Conservation (phyloP, 1,140 invertebrate genomes). For the Zaprionus ghesquierei region DNA sequence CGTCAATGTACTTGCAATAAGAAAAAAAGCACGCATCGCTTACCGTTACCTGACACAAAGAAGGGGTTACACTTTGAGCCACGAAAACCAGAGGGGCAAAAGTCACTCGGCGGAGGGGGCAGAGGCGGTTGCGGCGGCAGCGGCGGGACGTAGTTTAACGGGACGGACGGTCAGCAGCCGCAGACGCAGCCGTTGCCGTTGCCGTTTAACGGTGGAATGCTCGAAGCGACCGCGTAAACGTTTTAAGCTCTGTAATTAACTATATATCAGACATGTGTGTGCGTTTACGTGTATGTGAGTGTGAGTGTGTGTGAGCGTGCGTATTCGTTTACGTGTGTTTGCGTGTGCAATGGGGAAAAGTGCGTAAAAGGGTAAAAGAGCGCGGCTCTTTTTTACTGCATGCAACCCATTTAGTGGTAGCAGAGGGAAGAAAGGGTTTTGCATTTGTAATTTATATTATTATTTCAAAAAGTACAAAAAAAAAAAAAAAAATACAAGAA, state of each 20-base stretch:
- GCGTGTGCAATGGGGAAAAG: conserved; percentile 33
- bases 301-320: background rate
- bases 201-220: conserved; percentile 50
- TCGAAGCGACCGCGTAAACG: conserved; percentile 31
- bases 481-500: conserved; percentile 16
- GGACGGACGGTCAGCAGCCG: conserved; percentile 15
- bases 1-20: background rate
- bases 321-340: background rate
- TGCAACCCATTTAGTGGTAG: conserved; percentile 26
- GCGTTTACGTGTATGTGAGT: background rate
- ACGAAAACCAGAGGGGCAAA: background rate
- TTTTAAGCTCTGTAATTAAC: conserved; percentile 47
- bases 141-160: background rate
- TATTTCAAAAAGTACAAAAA: conserved; percentile 41
- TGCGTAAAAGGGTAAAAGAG: conserved; percentile 54
- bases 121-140: no score
- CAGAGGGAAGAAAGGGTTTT: conserved; percentile 35
- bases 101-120: conserved; percentile 7
- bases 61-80: background rate
- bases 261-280: conserved; percentile 8
- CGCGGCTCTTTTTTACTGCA: background rate
- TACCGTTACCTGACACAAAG: background rate
- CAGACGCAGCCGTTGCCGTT: background rate
- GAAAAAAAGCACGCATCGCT: background rate
- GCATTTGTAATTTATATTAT: conserved; percentile 54